phyloP scores from a whole-genome alignment of 2,113 vertebrate genomes.

The Egretta garzetta region DNA sequence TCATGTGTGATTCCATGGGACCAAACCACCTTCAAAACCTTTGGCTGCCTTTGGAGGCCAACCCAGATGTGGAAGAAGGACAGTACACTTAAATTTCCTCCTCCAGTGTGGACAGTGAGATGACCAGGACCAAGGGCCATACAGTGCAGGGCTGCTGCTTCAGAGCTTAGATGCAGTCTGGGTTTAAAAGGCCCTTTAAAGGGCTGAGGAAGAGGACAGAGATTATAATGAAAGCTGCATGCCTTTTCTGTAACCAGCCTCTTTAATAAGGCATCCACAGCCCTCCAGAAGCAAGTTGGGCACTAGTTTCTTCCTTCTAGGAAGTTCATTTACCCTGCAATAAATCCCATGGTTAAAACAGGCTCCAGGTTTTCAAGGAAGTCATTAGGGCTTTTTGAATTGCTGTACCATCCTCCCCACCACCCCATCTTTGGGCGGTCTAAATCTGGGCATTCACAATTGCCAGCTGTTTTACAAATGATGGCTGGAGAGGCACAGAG shows the following conservation, averaged over 20 bases:
- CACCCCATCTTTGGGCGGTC: background rate
- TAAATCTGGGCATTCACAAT: background rate
- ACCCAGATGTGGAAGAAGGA: background rate
- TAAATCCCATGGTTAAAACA: background rate
- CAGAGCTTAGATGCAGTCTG: background rate
- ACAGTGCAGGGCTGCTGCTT: background rate
- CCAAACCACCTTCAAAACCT: background rate
- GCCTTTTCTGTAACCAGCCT: background rate
- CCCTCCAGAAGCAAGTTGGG: background rate
- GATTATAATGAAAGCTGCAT: background rate
- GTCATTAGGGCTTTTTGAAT: background rate
- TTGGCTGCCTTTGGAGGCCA: background rate
- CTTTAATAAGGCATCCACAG: background rate
- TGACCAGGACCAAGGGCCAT: background rate
- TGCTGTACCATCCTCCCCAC: background rate
- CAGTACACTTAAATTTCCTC: background rate
- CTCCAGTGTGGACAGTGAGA: background rate
- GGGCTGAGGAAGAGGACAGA: background rate
- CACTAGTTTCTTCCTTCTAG: background rate
- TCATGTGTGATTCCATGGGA: background rate
- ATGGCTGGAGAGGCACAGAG: background rate
- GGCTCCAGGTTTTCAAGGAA: background rate
- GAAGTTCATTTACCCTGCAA: background rate
- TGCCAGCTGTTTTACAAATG: background rate
- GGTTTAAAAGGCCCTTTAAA: background rate